phyloP scores from a whole-genome alignment of 1,140 invertebrate species.

The Portunus trituberculatus region DNA sequence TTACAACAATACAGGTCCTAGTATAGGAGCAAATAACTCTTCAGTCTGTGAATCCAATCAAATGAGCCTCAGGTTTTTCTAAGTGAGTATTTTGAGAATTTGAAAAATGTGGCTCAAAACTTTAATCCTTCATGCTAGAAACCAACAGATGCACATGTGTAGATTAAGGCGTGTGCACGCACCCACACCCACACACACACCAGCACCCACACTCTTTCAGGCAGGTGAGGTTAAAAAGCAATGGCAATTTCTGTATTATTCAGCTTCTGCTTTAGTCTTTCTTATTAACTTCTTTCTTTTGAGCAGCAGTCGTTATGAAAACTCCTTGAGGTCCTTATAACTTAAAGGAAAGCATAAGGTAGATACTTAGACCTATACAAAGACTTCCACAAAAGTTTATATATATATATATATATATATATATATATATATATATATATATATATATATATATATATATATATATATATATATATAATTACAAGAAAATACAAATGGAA shows the following conservation, averaged over 20 bases:
- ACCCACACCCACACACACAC: neutral
- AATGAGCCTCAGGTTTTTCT: neutral
- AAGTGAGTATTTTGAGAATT: no score
- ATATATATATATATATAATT: slow-evolving; percentile 30
- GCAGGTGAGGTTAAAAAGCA: no score
- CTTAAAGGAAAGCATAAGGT: no score
- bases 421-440: slow-evolving; percentile 38
- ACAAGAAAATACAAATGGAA: neutral
- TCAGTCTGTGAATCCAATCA: neutral
- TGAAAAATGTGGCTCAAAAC: neutral
- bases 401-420: slow-evolving; percentile 51
- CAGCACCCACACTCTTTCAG: no score
- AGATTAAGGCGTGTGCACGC: no score
- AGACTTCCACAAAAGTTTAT: neutral
- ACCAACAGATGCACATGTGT: no score
- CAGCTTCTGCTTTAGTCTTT: no score
- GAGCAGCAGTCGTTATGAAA: no score
- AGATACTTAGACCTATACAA: no score
- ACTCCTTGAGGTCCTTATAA: no score
- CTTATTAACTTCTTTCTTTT: no score
- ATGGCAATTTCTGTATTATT: no score
- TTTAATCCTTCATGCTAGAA: slow-evolving; percentile 5
- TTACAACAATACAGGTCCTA: neutral
- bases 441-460: slow-evolving; percentile 40
- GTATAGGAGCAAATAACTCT: neutral